Percentiles rank a stretch among this genome's conserved stretches.
phyloP scores from a whole-genome alignment of 2,888 invertebrate species.

The Papilio elwesi region DNA sequence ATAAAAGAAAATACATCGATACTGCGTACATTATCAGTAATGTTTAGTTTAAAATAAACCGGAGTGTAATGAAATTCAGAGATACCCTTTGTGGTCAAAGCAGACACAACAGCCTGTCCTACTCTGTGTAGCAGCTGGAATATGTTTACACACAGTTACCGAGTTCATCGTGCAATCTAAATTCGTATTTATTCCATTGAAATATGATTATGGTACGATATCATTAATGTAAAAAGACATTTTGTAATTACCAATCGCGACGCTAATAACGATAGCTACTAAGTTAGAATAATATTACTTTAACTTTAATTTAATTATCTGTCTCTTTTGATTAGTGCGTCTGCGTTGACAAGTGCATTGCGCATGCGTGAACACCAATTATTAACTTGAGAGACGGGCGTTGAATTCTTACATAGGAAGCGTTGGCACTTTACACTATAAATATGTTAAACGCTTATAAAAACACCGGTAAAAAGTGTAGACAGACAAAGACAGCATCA shows the following conservation, averaged over 20 bases:
- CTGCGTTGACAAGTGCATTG: too few relatives aligned
- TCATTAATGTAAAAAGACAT: neutral
- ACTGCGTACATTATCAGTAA: neutral
- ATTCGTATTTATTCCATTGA: neutral
- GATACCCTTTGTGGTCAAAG: constrained; percentile 23
- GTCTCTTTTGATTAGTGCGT: too few relatives aligned
- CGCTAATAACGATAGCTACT: too few relatives aligned
- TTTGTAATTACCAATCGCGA: too few relatives aligned
- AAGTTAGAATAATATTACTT: too few relatives aligned
- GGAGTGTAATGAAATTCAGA: neutral
- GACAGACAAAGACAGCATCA: too few relatives aligned
- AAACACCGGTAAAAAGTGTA: too few relatives aligned
- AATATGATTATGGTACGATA: neutral
- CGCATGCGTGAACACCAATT: neutral
- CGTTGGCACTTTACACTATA: too few relatives aligned
- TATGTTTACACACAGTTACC: neutral
- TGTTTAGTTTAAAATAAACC: neutral
- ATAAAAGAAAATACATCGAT: neutral
- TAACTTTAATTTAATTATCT: too few relatives aligned
- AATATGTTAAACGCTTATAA: too few relatives aligned
- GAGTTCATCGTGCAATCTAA: neutral
- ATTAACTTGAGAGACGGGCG: constrained; percentile 9
- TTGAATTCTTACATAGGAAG: neutral
- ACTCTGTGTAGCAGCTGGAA: neutral
- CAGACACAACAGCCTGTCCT: neutral